phyloP scores from a whole-genome alignment of 2,888 invertebrate genomes.

The Caenorhabditis angaria region DNA sequence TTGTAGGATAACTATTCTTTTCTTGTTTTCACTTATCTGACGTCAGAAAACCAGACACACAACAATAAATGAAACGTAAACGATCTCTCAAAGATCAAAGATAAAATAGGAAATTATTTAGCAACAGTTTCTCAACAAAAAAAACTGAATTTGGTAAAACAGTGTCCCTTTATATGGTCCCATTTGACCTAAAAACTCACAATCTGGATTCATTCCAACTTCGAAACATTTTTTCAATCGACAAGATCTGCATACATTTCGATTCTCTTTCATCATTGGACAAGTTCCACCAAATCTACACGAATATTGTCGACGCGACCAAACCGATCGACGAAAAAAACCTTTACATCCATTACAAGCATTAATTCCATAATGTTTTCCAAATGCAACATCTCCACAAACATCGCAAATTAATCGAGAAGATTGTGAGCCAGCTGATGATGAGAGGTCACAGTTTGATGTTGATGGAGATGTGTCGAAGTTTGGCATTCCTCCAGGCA shows the following conservation, averaged over 20 bases:
- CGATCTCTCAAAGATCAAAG: background rate
- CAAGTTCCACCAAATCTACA: slow-evolving; percentile 68
- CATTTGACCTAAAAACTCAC: slow-evolving; percentile 38
- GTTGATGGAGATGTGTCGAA: slow-evolving; percentile 30
- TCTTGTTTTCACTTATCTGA: too few relatives aligned
- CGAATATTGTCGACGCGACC: slow-evolving; percentile 62
- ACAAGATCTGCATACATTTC: slow-evolving; percentile 66
- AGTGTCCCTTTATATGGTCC: too few relatives aligned
- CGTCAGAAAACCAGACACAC: too few relatives aligned
- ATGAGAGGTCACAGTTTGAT: slow-evolving; percentile 9
- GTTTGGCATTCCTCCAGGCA: background rate
- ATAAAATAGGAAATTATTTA: too few relatives aligned
- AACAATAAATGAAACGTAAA: background rate
- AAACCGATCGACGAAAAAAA: slow-evolving; percentile 56
- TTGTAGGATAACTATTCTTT: too few relatives aligned
- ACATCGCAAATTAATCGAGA: slow-evolving; percentile 49
- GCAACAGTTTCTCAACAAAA: too few relatives aligned
- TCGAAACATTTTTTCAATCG: slow-evolving; percentile 65
- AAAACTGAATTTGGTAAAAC: too few relatives aligned
- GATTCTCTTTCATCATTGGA: slow-evolving; percentile 63
- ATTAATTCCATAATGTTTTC: slow-evolving; percentile 61
- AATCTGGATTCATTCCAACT: slow-evolving; percentile 67
- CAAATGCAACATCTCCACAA: slow-evolving; percentile 60
- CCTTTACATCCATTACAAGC: slow-evolving; percentile 63
- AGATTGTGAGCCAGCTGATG: too few relatives aligned